These are phyloP conservation scores for Delphinapterus leucas DNA, from an alignment of 2,113 vertebrate genomes.

Conservation along the genomic window DNA sequence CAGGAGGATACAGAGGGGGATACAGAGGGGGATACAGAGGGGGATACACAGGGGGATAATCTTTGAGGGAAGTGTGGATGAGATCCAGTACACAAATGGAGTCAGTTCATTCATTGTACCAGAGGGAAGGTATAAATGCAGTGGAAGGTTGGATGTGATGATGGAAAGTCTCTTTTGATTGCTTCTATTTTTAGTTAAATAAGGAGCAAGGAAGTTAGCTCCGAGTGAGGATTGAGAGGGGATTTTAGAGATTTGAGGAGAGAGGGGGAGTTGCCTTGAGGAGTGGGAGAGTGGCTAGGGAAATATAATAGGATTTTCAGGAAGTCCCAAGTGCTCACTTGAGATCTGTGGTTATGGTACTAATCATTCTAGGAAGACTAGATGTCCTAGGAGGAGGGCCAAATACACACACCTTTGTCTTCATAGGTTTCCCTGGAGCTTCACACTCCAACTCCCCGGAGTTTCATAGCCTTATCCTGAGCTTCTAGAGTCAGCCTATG, in stretches of 20 bases:
- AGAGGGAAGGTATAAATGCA: background rate
- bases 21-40: no score
- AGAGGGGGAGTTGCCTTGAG: background rate
- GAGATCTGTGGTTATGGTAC: background rate
- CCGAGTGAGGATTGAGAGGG: background rate
- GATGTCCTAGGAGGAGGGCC: background rate
- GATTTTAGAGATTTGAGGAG: background rate
- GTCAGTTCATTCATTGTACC: background rate
- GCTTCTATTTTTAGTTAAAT: background rate
- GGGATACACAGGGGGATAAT: no score
- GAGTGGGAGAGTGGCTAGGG: background rate
- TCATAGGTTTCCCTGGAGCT: background rate
- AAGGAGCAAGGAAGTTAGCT: background rate
- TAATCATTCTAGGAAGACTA: background rate
- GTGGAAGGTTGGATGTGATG: background rate
- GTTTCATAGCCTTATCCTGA: background rate
- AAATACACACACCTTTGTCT: background rate
- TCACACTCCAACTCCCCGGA: background rate
- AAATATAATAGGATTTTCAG: background rate
- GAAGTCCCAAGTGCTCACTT: background rate
- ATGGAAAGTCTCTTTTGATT: background rate
- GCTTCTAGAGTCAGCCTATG: background rate
- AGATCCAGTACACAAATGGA: background rate
- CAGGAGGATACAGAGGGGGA: no score
- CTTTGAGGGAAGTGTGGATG: background rate